phyloP scores from a whole-genome alignment of 1,140 invertebrate genomes.

The Thalassaphorura encarpata region DNA sequence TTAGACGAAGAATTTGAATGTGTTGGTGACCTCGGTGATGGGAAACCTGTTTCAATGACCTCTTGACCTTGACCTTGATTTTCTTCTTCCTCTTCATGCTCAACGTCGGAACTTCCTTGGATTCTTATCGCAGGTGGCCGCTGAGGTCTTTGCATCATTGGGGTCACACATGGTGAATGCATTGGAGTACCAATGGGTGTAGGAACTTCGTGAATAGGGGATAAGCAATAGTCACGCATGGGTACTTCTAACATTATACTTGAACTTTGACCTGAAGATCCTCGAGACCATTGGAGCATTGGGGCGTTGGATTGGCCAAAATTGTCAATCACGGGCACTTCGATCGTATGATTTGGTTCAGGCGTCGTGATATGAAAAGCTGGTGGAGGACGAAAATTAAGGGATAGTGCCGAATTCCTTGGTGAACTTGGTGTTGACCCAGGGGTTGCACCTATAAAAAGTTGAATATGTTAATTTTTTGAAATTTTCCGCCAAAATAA shows the following conservation, averaged over 20 bases:
- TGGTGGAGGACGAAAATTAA: constrained; percentile 21
- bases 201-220: constrained; percentile 59
- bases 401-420: constrained; percentile 22
- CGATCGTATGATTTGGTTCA: constrained; percentile 24
- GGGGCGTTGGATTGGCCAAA: constrained; percentile 1
- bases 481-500: no score
- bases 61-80: constrained; percentile 7
- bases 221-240: constrained; percentile 52
- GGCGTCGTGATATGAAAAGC: constrained; percentile 26
- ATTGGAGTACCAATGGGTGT: constrained; percentile 48
- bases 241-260: constrained; percentile 58
- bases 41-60: neutral
- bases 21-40: neutral
- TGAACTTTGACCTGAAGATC: constrained; percentile 13
- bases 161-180: constrained; percentile 54
- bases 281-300: neutral
- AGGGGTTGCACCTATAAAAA: constrained; percentile 26
- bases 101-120: constrained; percentile 27
- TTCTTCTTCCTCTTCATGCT: constrained; percentile 31
- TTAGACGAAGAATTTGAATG: neutral
- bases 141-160: constrained; percentile 45
- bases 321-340: constrained; percentile 29
- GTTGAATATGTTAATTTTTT: neutral
- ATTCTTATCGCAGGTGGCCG: constrained; percentile 26
- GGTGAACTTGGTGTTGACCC: constrained; percentile 32